A percentile compares a stretch with the other conserved stretches of the same genome.
These are phyloP conservation scores for Sphyrna mokarran DNA, from an alignment of 2,113 vertebrate genomes.

Conservation along the genomic window DNA sequence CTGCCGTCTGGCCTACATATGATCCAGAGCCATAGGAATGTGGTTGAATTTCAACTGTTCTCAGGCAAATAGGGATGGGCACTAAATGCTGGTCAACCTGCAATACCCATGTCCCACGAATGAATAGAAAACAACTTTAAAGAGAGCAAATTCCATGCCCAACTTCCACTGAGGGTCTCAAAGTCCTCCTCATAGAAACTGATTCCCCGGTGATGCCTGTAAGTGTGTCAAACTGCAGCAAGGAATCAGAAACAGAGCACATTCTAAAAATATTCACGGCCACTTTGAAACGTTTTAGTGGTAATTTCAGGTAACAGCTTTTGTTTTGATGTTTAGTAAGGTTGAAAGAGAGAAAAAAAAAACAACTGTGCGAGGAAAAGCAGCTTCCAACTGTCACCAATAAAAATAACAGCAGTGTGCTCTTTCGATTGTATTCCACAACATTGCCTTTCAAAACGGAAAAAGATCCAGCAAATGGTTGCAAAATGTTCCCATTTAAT, in stretches of 20 bases:
- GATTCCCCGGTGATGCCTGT: neutral
- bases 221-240: neutral
- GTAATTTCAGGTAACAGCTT: conserved; percentile 7
- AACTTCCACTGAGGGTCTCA: neutral
- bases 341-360: neutral
- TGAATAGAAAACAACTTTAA: too few relatives aligned
- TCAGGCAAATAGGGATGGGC: too few relatives aligned
- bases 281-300: neutral
- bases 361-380: neutral
- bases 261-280: neutral
- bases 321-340: neutral
- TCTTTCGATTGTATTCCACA: neutral
- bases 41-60: too few relatives aligned
- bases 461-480: neutral
- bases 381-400: neutral
- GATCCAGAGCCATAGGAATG: too few relatives aligned
- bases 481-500: neutral
- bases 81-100: too few relatives aligned
- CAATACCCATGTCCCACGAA: too few relatives aligned
- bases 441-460: too few relatives aligned
- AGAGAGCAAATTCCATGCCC: neutral
- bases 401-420: neutral
- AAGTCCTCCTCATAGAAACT: too few relatives aligned
- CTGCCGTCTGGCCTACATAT: too few relatives aligned
- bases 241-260: neutral